phyloP scores from a whole-genome alignment of 2,888 invertebrate species.

The Diabrotica balteata region DNA sequence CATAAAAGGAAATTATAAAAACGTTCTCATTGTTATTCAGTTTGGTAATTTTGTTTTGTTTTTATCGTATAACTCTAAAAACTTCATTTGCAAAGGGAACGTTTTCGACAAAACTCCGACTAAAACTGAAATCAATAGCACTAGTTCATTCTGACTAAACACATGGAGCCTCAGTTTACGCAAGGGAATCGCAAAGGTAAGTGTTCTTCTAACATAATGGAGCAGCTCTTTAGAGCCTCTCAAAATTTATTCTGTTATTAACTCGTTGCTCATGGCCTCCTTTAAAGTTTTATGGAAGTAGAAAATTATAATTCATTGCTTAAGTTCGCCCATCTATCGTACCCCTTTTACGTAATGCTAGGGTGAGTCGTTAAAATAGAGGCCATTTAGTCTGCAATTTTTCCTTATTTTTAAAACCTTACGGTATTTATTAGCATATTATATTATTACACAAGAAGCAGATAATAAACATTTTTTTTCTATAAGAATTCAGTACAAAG shows the following conservation, averaged over 20 bases:
- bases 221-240: constrained; percentile 9
- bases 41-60: too few species aligned
- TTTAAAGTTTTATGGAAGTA: constrained; percentile 20
- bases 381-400: neutral
- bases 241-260: constrained; percentile 22
- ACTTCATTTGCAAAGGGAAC: too few species aligned
- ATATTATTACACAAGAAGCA: too few species aligned
- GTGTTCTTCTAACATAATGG: constrained; percentile 9
- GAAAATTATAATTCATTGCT: constrained; percentile 22
- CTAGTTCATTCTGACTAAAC: constrained; percentile 4
- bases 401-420: neutral
- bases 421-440: too few species aligned
- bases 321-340: constrained; percentile 18
- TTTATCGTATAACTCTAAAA: too few species aligned
- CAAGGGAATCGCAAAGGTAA: constrained; percentile 16
- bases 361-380: neutral
- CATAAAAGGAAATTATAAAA: too few species aligned
- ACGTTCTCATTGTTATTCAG: too few species aligned
- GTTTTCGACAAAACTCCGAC: too few species aligned
- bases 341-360: constrained; percentile 11
- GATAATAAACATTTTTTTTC: too few species aligned
- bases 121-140: constrained; percentile 4
- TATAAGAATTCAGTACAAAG: too few species aligned
- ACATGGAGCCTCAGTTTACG: neutral
- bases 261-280: constrained; percentile 11